phyloP scores from a whole-genome alignment of 2,797 vertebrate genomes.

The Trachurus trachurus region DNA sequence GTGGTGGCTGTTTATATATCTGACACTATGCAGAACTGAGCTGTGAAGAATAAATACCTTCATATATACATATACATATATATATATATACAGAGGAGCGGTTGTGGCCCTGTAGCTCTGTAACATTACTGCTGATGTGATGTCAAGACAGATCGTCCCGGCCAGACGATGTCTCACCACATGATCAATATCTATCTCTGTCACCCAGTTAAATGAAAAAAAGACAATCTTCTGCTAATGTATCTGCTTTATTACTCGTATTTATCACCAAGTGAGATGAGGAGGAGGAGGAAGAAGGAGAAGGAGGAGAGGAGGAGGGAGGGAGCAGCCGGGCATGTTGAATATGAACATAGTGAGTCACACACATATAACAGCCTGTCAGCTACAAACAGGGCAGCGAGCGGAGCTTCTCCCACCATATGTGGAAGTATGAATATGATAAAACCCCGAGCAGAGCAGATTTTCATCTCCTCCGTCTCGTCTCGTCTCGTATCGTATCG shows the following conservation, averaged over 20 bases:
- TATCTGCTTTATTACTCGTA: conserved; percentile 81
- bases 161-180: conserved; percentile 72
- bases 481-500: conserved; percentile 12
- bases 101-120: conserved; percentile 54
- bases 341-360: conserved; percentile 77
- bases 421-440: conserved; percentile 79
- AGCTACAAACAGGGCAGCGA: conserved; percentile 73
- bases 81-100: conserved; percentile 18
- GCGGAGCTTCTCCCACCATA: conserved; percentile 71
- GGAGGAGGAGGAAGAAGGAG: conserved; percentile 28
- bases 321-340: conserved; percentile 59
- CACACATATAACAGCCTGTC: conserved; percentile 75
- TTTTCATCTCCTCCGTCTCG: conserved; percentile 48
- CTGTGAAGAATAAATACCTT: conserved; percentile 55
- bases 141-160: conserved; percentile 70
- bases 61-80: too few species aligned
- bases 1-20: conserved; percentile 51
- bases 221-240: conserved; percentile 81
- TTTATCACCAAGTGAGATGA: conserved; percentile 81
- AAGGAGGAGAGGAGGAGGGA: conserved; percentile 43
- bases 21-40: conserved; percentile 54
- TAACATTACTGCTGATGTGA: conserved; percentile 67
- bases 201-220: conserved; percentile 80
- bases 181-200: conserved; percentile 84
- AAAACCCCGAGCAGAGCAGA: conserved; percentile 50